Conservation (phyloP, 2,113 vertebrate genomes). For the Mus pahari region DNA sequence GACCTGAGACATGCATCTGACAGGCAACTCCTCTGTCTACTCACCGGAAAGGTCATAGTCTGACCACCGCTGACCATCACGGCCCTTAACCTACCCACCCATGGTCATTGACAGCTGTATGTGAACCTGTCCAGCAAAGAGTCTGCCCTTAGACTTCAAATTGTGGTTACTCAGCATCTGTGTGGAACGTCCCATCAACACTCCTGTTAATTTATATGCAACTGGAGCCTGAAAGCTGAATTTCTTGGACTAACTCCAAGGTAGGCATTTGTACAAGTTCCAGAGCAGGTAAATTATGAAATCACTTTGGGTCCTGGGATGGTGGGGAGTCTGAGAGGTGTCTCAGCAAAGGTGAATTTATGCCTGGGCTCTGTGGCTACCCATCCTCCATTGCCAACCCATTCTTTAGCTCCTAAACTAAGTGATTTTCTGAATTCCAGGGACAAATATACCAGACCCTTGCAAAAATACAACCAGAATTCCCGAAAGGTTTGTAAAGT, state of each 20-base stretch:
- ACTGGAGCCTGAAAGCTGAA: not conserved
- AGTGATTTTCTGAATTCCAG: not conserved
- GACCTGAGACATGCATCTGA: not conserved
- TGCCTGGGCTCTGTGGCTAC: not conserved
- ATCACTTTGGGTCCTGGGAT: no score
- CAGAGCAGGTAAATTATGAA: no score
- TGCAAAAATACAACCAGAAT: not conserved
- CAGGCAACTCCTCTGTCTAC: not conserved
- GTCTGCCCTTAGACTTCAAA: no score
- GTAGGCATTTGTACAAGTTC: not conserved
- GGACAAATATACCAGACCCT: not conserved
- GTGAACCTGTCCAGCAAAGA: not conserved
- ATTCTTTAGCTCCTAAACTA: not conserved
- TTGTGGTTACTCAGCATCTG: not conserved
- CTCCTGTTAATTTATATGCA: not conserved
- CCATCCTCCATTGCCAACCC: not conserved
- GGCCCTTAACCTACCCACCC: no score
- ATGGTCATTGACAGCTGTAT: fast-evolving
- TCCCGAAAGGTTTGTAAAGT: not conserved
- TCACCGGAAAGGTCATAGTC: not conserved
- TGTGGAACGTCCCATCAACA: not conserved
- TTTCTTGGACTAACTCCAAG: not conserved
- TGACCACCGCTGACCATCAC: no score
- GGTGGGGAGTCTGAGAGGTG: fast-evolving
- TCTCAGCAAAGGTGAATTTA: fast-evolving